These are phyloP conservation scores for Agapetus fuscipes DNA, from an alignment of 2,888 invertebrate genomes.

Conservation along the genomic window DNA sequence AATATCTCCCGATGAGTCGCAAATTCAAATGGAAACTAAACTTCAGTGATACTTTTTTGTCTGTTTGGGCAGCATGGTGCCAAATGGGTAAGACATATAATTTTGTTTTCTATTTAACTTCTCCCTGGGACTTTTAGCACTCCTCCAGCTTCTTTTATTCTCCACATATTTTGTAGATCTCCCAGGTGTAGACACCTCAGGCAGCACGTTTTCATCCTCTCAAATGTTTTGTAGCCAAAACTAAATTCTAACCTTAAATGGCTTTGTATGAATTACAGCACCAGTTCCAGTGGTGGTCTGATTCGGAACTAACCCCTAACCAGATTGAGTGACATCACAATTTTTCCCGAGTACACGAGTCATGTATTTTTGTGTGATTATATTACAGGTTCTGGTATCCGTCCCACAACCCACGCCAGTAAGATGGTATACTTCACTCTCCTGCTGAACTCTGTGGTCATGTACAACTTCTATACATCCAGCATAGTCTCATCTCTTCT, in stretches of 20 bases:
- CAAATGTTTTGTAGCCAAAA: too few species aligned
- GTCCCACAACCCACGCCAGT: slow-evolving; percentile 14
- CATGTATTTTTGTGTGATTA: background rate
- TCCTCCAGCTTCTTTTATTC: too few species aligned
- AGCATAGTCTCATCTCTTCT: slow-evolving; percentile 19
- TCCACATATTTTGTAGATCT: too few species aligned
- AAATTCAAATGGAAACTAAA: slow-evolving; percentile 8
- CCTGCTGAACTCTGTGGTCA: slow-evolving; percentile 16
- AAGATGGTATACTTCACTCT: slow-evolving; percentile 17
- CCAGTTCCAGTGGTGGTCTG: too few species aligned
- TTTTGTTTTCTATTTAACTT: too few species aligned
- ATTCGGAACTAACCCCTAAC: too few species aligned
- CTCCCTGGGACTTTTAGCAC: too few species aligned
- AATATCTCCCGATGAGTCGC: slow-evolving; percentile 8
- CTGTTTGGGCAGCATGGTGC: slow-evolving; percentile 18
- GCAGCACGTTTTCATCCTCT: too few species aligned
- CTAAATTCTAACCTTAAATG: too few species aligned
- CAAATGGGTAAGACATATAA: slow-evolving; percentile 20
- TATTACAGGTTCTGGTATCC: slow-evolving; percentile 14
- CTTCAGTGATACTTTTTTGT: slow-evolving; percentile 17
- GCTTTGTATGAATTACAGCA: too few species aligned
- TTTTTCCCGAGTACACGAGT: background rate
- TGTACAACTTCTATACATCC: slow-evolving; percentile 20
- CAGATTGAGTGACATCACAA: background rate
- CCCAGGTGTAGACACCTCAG: too few species aligned